Conservation (phyloP, 1,140 invertebrate genomes). For the Hermetia illucens region DNA sequence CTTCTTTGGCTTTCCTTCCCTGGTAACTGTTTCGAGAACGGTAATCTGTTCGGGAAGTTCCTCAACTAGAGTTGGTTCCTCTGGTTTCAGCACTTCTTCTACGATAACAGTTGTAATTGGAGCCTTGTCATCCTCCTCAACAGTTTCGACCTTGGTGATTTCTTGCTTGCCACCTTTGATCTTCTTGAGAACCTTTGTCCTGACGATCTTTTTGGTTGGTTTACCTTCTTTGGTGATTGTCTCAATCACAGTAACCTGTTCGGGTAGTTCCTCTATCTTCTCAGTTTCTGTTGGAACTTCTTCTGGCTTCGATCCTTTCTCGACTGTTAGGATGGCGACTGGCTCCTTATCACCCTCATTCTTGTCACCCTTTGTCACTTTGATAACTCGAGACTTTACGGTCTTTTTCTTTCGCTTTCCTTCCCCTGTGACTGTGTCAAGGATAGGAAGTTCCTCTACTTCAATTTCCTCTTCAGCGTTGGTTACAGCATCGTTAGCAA, state of each 20-base stretch:
- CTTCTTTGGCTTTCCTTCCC: constrained; percentile 13
- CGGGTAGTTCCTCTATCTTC: constrained; percentile 4
- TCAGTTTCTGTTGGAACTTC: neutral
- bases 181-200: constrained; percentile 11
- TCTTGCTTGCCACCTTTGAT: constrained; percentile 9
- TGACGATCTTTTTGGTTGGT: constrained; percentile 14
- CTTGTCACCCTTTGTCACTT: constrained; percentile 14
- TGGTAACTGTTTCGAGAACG: constrained; percentile 17
- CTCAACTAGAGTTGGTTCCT: constrained; percentile 1
- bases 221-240: constrained; percentile 12
- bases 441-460: constrained; percentile 16
- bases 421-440: constrained; percentile 8
- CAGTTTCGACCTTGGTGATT: constrained; percentile 14
- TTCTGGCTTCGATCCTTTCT: constrained; percentile 5
- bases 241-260: constrained; percentile 19
- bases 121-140: constrained; percentile 19
- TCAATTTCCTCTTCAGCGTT: constrained; percentile 12
- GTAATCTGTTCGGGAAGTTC: constrained; percentile 17
- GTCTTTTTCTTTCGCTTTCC: constrained; percentile 15
- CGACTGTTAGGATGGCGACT: neutral
- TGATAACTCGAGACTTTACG: constrained; percentile 14
- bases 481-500: constrained; percentile 10
- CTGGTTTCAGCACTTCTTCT: constrained; percentile 9
- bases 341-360: constrained; percentile 8
- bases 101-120: constrained; percentile 15